These are phyloP conservation scores for Octodonta nipae DNA, from an alignment of 2,888 invertebrate genomes.

Conservation along the genomic window DNA sequence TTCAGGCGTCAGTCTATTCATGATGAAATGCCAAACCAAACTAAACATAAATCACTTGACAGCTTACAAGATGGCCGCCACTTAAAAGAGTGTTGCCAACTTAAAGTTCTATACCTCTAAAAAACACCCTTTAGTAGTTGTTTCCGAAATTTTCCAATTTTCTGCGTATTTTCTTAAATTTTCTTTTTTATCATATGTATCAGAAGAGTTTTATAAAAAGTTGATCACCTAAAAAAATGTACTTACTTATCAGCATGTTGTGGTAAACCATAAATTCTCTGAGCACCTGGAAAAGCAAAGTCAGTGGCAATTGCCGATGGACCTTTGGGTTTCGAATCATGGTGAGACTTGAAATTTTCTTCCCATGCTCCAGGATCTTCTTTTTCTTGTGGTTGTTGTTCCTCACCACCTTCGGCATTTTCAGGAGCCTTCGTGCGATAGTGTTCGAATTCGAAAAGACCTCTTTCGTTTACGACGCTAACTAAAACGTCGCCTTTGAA, in stretches of 20 bases:
- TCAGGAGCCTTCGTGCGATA: slow-evolving; percentile 46
- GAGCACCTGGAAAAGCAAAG: slow-evolving; percentile 81
- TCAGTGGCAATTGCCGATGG: slow-evolving; percentile 91
- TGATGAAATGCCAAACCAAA: too few species aligned
- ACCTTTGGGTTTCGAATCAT: slow-evolving; percentile 86
- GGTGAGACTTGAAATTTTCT: slow-evolving; percentile 88
- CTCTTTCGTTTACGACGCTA: slow-evolving; percentile 71
- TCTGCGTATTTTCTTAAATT: too few species aligned
- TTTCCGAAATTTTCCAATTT: too few species aligned
- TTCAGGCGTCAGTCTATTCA: too few species aligned
- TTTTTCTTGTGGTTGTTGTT: slow-evolving; percentile 20
- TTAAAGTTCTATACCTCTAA: too few species aligned
- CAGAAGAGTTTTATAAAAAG: too few species aligned
- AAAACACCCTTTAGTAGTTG: too few species aligned
- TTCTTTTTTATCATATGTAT: too few species aligned
- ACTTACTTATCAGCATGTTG: slow-evolving; percentile 74
- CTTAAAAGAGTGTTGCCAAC: too few species aligned
- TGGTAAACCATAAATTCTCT: slow-evolving; percentile 88
- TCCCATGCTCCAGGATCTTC: slow-evolving; percentile 78
- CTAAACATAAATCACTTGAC: too few species aligned
- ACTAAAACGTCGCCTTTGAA: slow-evolving; percentile 57
- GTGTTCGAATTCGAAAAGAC: slow-evolving; percentile 87
- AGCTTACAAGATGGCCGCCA: too few species aligned
- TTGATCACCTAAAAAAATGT: too few species aligned
- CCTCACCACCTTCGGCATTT: slow-evolving; percentile 13